These are phyloP conservation scores for Orycteropus afer DNA, from an alignment of 2,113 vertebrate genomes.

Conservation along the genomic window DNA sequence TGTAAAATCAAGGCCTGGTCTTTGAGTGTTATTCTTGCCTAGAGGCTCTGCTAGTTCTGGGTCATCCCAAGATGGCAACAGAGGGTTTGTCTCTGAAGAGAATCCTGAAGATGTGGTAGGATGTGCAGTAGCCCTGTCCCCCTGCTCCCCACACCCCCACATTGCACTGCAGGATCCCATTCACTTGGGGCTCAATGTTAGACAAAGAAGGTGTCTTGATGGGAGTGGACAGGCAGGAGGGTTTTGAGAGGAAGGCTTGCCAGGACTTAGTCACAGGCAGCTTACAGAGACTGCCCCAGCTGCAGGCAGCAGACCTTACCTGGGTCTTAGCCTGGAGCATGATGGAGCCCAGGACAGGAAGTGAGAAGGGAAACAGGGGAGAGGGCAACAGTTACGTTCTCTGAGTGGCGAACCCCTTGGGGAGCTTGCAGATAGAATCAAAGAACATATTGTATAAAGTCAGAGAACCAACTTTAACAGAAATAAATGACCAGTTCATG, in stretches of 20 bases:
- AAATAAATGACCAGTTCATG: background rate
- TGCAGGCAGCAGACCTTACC: background rate
- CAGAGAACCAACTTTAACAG: background rate
- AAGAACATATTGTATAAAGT: background rate
- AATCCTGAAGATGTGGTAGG: background rate
- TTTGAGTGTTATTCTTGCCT: background rate
- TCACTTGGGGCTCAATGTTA: background rate
- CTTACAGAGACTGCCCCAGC: background rate
- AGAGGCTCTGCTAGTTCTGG: background rate
- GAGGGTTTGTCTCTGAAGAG: background rate
- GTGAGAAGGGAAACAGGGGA: background rate
- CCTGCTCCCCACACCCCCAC: too few relatives aligned
- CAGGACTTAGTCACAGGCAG: background rate
- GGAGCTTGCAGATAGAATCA: background rate
- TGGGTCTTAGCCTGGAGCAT: background rate
- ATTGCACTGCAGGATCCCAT: fast-evolving
- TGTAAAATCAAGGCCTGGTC: background rate
- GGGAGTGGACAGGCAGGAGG: background rate
- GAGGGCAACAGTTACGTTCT: background rate
- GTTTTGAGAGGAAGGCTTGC: background rate
- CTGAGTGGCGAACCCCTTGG: background rate
- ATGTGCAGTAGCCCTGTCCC: too few relatives aligned
- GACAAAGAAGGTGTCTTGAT: fast-evolving
- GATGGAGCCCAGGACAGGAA: background rate
- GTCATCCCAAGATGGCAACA: background rate